phyloP scores from a whole-genome alignment of 2,888 invertebrate species.

The Drosophila anceps region DNA sequence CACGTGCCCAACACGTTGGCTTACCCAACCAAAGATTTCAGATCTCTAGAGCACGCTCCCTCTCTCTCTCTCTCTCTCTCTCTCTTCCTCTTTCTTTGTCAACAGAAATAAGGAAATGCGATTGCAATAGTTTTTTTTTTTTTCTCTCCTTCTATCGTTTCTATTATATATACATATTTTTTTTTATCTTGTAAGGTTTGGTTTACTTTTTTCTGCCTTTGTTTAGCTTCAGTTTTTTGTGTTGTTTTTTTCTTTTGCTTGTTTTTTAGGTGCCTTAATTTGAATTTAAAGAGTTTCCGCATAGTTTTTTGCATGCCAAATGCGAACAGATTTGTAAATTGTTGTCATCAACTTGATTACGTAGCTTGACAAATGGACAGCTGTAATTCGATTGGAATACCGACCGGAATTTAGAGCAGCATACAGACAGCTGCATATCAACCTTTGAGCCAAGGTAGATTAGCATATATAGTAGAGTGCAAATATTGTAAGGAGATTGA shows the following conservation, averaged over 20 bases:
- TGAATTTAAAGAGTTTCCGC: constrained; percentile 76
- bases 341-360: constrained; percentile 57
- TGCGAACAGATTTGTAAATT: constrained; percentile 50
- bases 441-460: background rate
- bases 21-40: constrained; percentile 21
- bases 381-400: constrained; percentile 24
- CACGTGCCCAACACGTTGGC: constrained; percentile 30
- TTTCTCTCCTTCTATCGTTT: constrained; percentile 40
- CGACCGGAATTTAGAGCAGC: background rate
- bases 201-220: constrained; percentile 46
- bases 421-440: background rate
- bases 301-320: constrained; percentile 58
- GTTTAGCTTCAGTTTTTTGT: constrained; percentile 28
- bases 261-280: constrained; percentile 66
- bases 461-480: background rate
- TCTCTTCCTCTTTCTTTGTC: constrained; percentile 32
- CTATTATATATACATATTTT: constrained; percentile 33
- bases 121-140: constrained; percentile 56
- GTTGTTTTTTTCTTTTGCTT: constrained; percentile 20
- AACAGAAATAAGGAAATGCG: constrained; percentile 69
- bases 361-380: constrained; percentile 33
- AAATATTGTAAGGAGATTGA: background rate
- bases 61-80: background rate
- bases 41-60: constrained; percentile 25
- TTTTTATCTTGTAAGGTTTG: constrained; percentile 44